A percentile compares a stretch with the other conserved stretches of the same genome.
These are phyloP conservation scores for Capitulum mitella DNA, from an alignment of 2,888 invertebrate species.

Conservation along the genomic window DNA sequence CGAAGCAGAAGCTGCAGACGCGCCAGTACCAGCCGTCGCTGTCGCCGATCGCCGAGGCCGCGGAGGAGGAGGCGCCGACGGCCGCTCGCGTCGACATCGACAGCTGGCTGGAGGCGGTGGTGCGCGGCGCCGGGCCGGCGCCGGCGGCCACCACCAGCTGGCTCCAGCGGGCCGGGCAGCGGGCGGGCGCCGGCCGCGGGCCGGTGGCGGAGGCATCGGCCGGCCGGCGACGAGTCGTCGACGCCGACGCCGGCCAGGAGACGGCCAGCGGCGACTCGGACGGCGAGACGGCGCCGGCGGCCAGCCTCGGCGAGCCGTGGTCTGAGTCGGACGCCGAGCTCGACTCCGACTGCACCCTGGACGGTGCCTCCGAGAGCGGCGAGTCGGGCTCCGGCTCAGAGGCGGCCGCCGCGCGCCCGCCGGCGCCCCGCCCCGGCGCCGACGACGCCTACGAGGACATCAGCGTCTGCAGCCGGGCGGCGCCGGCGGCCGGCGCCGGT, in stretches of 20 bases:
- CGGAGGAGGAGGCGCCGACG: constrained; percentile 26
- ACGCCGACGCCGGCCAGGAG: too few relatives aligned
- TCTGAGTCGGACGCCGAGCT: constrained; percentile 31
- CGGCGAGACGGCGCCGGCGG: constrained; percentile 27
- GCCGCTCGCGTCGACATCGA: constrained; percentile 9
- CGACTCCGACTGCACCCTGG: too few relatives aligned
- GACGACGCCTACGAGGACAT: constrained; percentile 4
- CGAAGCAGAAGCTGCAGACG: constrained; percentile 76
- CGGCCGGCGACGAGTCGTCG: too few relatives aligned
- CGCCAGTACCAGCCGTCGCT: constrained; percentile 72
- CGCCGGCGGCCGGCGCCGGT: constrained; percentile 6
- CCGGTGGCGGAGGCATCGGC: too few relatives aligned
- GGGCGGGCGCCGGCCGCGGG: too few relatives aligned
- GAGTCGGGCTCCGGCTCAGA: neutral
- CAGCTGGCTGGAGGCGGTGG: constrained; percentile 20
- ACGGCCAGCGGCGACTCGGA: constrained; percentile 78
- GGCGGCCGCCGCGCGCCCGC: too few relatives aligned
- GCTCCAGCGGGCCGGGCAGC: constrained; percentile 62
- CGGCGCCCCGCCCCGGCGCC: neutral
- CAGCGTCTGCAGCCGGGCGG: neutral
- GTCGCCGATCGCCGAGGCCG: constrained; percentile 68
- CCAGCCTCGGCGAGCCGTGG: constrained; percentile 27
- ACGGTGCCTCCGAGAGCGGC: constrained; percentile 31
- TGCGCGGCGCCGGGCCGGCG: neutral
- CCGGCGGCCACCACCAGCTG: neutral